Conservation (phyloP, 2,797 vertebrate genomes). For the Mus spretus region DNA sequence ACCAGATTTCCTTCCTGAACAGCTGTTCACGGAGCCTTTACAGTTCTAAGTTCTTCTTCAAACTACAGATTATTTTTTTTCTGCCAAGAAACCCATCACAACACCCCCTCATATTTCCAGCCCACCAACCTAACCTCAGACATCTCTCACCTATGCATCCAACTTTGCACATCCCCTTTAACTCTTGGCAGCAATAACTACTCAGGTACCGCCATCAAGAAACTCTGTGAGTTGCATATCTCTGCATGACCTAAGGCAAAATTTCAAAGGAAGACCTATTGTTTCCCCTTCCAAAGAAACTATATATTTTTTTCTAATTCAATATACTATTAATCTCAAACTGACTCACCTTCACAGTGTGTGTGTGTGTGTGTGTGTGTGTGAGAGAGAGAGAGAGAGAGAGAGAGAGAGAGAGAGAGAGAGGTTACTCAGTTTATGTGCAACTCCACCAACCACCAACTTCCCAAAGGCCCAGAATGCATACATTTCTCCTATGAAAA, state of each 20-base stretch:
- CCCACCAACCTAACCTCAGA: conserved; percentile 23
- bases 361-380: not conserved
- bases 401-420: not conserved
- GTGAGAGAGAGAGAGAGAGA: not conserved
- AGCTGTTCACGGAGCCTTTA: conserved; percentile 49
- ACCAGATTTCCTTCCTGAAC: conserved; percentile 70
- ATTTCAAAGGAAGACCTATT: conserved; percentile 36
- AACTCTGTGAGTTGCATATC: conserved; percentile 5
- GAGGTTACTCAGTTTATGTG: conserved; percentile 29
- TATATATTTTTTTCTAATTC: conserved; percentile 6
- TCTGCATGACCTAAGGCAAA: conserved; percentile 39
- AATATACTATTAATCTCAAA: conserved; percentile 38
- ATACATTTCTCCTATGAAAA: conserved; percentile 5
- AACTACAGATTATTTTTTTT: conserved; percentile 32
- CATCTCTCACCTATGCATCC: conserved; percentile 9
- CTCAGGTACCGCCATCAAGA: conserved; percentile 21
- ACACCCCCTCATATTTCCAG: conserved; percentile 2
- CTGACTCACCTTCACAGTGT: conserved; percentile 32
- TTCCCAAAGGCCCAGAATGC: conserved; percentile 23
- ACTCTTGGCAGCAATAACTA: conserved; percentile 23
- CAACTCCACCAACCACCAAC: not conserved
- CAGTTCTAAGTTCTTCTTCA: conserved; percentile 51
- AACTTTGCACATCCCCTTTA: conserved; percentile 44
- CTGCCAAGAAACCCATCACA: conserved; percentile 40
- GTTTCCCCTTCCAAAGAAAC: conserved; percentile 37